phyloP scores from a whole-genome alignment of 2,888 invertebrate genomes.

The Cerastoderma edule region DNA sequence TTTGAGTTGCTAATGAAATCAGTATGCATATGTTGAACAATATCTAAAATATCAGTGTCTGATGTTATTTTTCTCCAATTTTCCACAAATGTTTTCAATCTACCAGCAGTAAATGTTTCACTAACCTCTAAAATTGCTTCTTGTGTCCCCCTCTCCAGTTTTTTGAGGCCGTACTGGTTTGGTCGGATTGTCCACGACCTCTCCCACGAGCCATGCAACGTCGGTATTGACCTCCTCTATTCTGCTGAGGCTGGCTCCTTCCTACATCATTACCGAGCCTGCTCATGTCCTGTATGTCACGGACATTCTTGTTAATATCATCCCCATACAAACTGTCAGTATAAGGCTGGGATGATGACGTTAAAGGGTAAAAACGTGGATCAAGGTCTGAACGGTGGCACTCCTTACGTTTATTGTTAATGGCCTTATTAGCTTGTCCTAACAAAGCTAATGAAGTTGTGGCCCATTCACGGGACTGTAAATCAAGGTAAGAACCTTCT shows the following conservation, averaged over 20 bases:
- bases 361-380: constrained; percentile 25
- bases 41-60: constrained; percentile 36
- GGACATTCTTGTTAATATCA: constrained; percentile 16
- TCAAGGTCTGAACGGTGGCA: too few relatives aligned
- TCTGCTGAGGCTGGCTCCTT: background rate
- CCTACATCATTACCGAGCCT: constrained; percentile 11
- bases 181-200: background rate
- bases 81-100: constrained; percentile 8
- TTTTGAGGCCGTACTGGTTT: background rate
- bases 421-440: too few relatives aligned
- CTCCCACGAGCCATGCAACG: background rate
- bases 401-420: too few relatives aligned
- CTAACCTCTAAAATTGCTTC: too few relatives aligned
- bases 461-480: too few relatives aligned
- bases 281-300: constrained; percentile 23
- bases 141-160: background rate
- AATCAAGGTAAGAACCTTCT: too few relatives aligned
- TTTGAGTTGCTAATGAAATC: constrained; percentile 23
- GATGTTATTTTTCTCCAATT: constrained; percentile 35
- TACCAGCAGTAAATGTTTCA: constrained; percentile 15
- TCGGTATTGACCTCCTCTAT: constrained; percentile 6
- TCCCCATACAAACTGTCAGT: constrained; percentile 16
- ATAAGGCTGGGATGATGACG: too few relatives aligned
- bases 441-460: too few relatives aligned
- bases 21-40: constrained; percentile 39